A percentile compares a stretch with the other conserved stretches of the same genome.
phyloP scores from a whole-genome alignment of 1,140 invertebrate species.

The Magallana gigas region DNA sequence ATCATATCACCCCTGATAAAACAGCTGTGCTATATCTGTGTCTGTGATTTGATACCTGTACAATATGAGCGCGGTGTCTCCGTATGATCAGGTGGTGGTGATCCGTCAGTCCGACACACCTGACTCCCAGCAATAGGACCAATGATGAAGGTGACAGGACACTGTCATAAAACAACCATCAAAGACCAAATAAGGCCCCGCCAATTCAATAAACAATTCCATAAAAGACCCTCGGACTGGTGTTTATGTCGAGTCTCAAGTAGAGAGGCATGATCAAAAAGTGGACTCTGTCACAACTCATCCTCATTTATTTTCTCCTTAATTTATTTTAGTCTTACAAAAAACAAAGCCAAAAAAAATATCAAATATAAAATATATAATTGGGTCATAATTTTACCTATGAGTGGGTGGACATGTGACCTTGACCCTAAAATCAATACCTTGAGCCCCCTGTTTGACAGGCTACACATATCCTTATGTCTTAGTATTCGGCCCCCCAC shows the following conservation, averaged over 20 bases:
- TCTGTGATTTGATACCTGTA: neutral
- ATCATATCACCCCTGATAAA: neutral
- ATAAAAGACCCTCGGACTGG: no score
- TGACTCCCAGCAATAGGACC: neutral
- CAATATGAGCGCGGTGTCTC: no score
- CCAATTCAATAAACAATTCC: no score
- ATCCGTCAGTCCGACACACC: neutral
- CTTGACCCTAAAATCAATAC: neutral
- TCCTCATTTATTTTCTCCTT: no score
- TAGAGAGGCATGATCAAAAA: no score
- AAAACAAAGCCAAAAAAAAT: no score
- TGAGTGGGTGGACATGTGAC: neutral
- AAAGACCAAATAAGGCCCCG: neutral
- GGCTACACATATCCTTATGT: neutral
- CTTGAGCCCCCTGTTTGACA: neutral
- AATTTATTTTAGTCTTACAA: no score
- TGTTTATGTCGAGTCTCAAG: no score
- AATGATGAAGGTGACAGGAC: conserved; percentile 1
- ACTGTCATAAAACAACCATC: neutral
- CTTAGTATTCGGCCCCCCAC: neutral
- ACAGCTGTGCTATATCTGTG: neutral
- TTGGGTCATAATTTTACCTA: neutral
- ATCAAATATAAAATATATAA: no score
- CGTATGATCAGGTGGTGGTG: neutral
- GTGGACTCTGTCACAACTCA: no score